These are phyloP conservation scores for Misgurnus mizolepis DNA, from an alignment of 2,113 vertebrate species.

Conservation along the genomic window DNA sequence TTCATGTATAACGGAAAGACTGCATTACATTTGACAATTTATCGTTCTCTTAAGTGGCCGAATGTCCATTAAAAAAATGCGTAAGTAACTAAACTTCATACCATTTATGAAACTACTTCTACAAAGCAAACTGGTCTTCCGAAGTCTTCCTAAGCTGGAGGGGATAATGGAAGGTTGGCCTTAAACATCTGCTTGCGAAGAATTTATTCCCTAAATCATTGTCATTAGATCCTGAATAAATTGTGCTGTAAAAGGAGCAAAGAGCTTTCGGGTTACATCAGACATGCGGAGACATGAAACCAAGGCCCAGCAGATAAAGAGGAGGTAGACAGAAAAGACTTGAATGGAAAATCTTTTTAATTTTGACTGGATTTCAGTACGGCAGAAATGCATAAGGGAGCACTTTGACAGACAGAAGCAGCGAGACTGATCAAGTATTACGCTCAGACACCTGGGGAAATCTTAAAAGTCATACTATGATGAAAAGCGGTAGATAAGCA, in stretches of 20 bases:
- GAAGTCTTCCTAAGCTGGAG: slow-evolving; percentile 32
- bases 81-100: background rate
- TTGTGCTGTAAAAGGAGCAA: slow-evolving; percentile 50
- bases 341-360: slow-evolving; percentile 14
- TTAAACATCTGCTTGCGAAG: slow-evolving; percentile 66
- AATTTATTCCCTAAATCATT: slow-evolving; percentile 68
- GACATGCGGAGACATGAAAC: slow-evolving; percentile 59
- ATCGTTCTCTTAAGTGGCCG: background rate
- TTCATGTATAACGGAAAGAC: background rate
- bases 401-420: slow-evolving; percentile 5
- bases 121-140: slow-evolving; percentile 11
- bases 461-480: slow-evolving; percentile 25
- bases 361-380: slow-evolving; percentile 24
- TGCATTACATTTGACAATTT: background rate
- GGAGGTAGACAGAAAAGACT: background rate
- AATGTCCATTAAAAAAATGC: background rate
- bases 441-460: slow-evolving; percentile 8
- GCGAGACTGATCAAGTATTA: background rate
- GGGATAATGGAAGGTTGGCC: slow-evolving; percentile 47
- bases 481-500: slow-evolving; percentile 24
- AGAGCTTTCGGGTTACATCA: slow-evolving; percentile 34
- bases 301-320: background rate
- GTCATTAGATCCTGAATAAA: slow-evolving; percentile 67
- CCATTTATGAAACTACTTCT: background rate
- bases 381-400: background rate